Evolutionary conservation across 2,797 vertebrate species (phyloP).

Genomic region (Aldrovandia affinis): DNA sequence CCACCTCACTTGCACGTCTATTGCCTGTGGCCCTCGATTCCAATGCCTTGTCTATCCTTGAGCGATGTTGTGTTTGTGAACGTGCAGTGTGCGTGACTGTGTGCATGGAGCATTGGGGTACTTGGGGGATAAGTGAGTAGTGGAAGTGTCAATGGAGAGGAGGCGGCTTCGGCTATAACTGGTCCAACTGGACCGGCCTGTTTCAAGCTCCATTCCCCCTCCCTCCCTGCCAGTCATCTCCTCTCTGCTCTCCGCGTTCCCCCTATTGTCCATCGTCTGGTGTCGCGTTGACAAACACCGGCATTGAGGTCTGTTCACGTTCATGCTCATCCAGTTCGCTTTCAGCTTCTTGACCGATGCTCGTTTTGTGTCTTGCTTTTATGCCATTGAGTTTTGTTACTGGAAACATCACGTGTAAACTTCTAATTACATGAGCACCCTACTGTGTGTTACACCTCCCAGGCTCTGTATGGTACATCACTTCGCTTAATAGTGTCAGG

Average conservation of each 20-base stretch:
- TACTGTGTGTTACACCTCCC: not conserved
- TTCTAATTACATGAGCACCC: slow-evolving; percentile 24
- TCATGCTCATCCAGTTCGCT: not conserved
- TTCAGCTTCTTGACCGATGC: not conserved
- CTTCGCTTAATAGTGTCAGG: not conserved
- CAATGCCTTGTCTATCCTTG: not conserved
- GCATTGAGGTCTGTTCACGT: not conserved
- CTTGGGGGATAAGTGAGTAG: not conserved
- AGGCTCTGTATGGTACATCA: not conserved
- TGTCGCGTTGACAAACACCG: not conserved
- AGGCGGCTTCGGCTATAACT: not conserved
- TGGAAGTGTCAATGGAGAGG: not conserved
- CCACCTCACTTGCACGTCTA: not conserved
- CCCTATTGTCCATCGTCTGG: not conserved
- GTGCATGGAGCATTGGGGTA: slow-evolving; percentile 44
- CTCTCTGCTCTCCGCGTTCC: not conserved
- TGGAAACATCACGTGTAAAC: not conserved
- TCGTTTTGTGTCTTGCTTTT: not conserved
- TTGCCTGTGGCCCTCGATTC: not conserved
- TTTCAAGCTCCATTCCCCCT: not conserved
- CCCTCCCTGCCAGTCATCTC: not conserved
- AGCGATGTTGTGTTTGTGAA: not conserved
- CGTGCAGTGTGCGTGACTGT: slow-evolving; percentile 48
- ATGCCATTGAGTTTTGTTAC: not conserved
- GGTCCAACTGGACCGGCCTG: not conserved